Conservation (phyloP, 2,113 vertebrate species). For the Crotalus horridus region DNA sequence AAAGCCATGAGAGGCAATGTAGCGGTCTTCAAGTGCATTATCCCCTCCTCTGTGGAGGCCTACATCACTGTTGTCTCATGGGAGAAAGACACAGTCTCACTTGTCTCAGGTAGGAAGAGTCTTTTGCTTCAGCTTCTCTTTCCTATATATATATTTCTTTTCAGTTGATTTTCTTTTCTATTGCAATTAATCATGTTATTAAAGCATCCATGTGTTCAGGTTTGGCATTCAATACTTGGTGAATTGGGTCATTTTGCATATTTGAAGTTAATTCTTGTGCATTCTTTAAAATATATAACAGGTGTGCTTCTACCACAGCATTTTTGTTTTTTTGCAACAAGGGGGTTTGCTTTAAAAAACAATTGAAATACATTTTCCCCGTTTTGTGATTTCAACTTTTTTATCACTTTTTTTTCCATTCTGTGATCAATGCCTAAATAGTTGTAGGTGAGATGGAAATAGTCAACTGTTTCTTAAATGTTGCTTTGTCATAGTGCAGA, state of each 20-base stretch:
- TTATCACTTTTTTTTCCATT: not conserved
- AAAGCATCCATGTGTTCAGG: not conserved
- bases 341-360: not conserved
- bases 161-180: not conserved
- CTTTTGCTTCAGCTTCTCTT: not conserved
- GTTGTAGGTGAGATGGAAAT: not conserved
- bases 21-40: constrained; percentile 99
- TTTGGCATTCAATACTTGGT: constrained; percentile 36
- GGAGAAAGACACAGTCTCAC: constrained; percentile 99
- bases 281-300: not conserved
- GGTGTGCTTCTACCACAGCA: constrained; percentile 23
- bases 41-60: constrained; percentile 96
- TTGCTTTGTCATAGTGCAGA: not conserved
- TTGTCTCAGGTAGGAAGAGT: constrained; percentile 91
- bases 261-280: not conserved
- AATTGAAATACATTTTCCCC: not conserved
- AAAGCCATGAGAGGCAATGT: constrained; percentile 99
- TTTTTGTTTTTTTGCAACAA: not conserved
- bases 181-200: not conserved
- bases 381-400: not conserved
- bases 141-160: not conserved
- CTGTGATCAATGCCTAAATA: not conserved
- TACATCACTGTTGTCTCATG: constrained; percentile 97
- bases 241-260: not conserved
- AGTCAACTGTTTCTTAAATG: not conserved